phyloP scores from a whole-genome alignment of 35 echinoderm and acorn worm species.

The Holothuria glaberrima region DNA sequence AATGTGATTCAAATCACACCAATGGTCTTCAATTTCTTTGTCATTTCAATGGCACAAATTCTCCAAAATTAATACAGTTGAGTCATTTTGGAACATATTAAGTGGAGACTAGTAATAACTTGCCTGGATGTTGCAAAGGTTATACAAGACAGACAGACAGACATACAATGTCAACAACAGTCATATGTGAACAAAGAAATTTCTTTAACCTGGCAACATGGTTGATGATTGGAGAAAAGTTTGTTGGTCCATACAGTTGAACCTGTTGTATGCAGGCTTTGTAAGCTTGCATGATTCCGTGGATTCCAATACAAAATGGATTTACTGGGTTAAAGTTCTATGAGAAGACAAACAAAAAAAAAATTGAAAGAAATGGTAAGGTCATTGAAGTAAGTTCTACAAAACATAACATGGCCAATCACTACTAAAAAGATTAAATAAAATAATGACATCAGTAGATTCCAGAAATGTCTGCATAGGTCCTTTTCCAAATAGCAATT shows the following conservation, averaged over 20 bases:
- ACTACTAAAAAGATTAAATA: neutral
- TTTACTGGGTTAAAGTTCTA: slow-evolving; percentile 94
- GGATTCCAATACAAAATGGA: slow-evolving; percentile 88
- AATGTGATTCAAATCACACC: too few species aligned
- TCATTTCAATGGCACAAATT: too few species aligned
- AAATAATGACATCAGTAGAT: neutral
- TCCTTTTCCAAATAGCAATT: too few species aligned
- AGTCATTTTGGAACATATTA: too few species aligned
- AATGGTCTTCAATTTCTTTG: too few species aligned
- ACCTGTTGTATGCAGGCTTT: slow-evolving; percentile 84
- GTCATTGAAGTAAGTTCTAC: too few species aligned
- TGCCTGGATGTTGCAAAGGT: too few species aligned
- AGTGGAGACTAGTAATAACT: too few species aligned
- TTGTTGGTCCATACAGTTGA: slow-evolving; percentile 99
- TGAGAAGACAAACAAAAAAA: neutral
- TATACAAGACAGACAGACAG: too few species aligned
- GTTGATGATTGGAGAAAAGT: slow-evolving; percentile 97
- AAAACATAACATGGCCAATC: neutral
- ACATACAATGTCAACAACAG: too few species aligned
- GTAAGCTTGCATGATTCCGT: slow-evolving; percentile 90
- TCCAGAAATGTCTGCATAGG: neutral
- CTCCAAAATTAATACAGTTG: too few species aligned
- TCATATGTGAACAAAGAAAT: neutral
- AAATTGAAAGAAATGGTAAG: neutral
- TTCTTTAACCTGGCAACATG: slow-evolving; percentile 91